These are phyloP conservation scores for Cryptomyrus ogoouensis DNA, from an alignment of 2,113 vertebrate species.

Conservation along the genomic window DNA sequence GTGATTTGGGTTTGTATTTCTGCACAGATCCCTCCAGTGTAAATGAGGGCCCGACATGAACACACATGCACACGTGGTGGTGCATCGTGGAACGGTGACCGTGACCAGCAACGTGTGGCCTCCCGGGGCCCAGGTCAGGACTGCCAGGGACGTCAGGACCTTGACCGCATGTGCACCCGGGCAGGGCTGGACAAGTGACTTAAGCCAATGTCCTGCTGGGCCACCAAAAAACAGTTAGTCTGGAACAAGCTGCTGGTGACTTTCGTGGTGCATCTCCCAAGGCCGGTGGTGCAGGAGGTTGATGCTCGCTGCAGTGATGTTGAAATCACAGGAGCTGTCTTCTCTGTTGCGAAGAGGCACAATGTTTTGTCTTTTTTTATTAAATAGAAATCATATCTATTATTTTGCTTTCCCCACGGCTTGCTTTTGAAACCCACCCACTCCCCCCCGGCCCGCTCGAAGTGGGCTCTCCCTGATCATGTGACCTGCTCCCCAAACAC, in stretches of 20 bases:
- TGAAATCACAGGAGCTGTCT: not conserved
- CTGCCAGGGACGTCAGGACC: not conserved
- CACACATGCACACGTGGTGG: constrained; percentile 45
- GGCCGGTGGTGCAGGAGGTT: not conserved
- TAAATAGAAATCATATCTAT: constrained; percentile 31
- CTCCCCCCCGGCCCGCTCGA: constrained; percentile 51
- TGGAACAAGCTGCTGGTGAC: not conserved
- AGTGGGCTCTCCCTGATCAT: constrained; percentile 64
- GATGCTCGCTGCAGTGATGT: not conserved
- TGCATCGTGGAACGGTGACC: not conserved
- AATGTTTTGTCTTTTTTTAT: constrained; percentile 48
- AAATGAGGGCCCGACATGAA: constrained; percentile 43
- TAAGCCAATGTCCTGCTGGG: not conserved
- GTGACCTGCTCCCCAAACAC: constrained; percentile 62
- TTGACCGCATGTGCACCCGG: not conserved
- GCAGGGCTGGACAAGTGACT: not conserved
- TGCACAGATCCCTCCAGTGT: constrained; percentile 50
- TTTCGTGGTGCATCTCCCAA: not conserved
- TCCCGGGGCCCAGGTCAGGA: not conserved
- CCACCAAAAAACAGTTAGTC: not conserved
- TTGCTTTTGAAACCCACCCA: constrained; percentile 49
- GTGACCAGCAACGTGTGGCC: constrained; percentile 17
- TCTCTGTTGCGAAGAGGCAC: constrained; percentile 46
- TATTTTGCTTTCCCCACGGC: constrained; percentile 24
- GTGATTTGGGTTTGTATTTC: not conserved